Percentiles rank a stretch among this genome's conserved stretches.
Evolutionary conservation across 1,140 invertebrate genomes (phyloP).

Genomic region (Anadara kagoshimensis): DNA sequence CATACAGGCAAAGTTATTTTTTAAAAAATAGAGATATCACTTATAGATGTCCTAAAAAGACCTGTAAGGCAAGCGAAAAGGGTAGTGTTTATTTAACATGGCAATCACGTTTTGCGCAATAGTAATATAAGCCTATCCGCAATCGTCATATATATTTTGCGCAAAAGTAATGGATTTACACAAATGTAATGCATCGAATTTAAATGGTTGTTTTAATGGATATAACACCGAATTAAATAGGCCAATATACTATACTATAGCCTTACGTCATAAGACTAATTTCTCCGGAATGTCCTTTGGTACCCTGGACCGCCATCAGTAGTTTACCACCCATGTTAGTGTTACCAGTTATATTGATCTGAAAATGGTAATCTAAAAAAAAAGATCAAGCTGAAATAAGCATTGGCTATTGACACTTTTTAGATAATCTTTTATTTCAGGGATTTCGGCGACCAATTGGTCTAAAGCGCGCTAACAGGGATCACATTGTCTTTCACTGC

Average conservation of each 20-base stretch:
- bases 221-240: background rate
- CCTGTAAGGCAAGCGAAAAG: background rate
- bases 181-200: too few relatives aligned
- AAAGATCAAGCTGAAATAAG: too few relatives aligned
- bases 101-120: background rate
- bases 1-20: background rate
- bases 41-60: background rate
- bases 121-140: too few relatives aligned
- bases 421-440: background rate
- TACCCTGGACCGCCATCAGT: conserved; percentile 38
- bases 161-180: background rate
- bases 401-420: background rate
- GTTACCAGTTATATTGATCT: conserved; percentile 44
- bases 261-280: conserved; percentile 43
- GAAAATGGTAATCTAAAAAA: conserved; percentile 49
- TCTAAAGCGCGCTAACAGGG: background rate
- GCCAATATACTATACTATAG: background rate
- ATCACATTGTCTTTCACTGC: background rate
- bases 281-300: conserved; percentile 33
- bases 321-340: conserved; percentile 48
- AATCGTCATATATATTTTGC: too few relatives aligned
- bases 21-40: too few relatives aligned
- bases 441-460: background rate
- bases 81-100: background rate
- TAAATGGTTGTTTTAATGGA: background rate